These are phyloP conservation scores for Brachionus sp. DNA, from an alignment of 1,140 invertebrate genomes.

Conservation along the genomic window DNA sequence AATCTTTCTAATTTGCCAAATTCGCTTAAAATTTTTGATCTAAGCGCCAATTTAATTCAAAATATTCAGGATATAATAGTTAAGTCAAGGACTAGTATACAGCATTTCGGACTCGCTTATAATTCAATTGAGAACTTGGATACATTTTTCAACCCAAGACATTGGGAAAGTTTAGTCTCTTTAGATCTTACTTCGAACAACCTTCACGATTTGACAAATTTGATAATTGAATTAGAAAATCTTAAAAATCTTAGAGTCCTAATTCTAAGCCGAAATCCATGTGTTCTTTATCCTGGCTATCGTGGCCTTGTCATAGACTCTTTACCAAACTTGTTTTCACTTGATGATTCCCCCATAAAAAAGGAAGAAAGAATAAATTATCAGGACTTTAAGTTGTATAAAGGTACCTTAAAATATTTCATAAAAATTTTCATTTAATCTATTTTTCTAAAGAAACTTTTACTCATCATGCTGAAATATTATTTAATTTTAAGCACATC, in stretches of 20 bases:
- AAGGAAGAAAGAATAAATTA: constrained; percentile 40
- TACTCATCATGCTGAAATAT: neutral
- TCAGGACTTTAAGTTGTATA: constrained; percentile 16
- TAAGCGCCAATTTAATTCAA: neutral
- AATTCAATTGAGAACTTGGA: neutral
- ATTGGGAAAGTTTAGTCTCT: constrained; percentile 14
- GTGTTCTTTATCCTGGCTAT: constrained; percentile 23
- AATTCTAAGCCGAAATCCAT: constrained; percentile 18
- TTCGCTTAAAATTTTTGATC: constrained; percentile 31
- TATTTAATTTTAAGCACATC: neutral
- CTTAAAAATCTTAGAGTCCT: constrained; percentile 22
- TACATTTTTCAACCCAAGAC: constrained; percentile 9
- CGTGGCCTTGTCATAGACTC: constrained; percentile 12
- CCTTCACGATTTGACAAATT: neutral
- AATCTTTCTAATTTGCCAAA: constrained; percentile 20
- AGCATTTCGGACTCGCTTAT: constrained; percentile 24
- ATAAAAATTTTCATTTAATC: neutral
- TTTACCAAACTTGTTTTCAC: neutral
- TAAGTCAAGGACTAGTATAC: neutral
- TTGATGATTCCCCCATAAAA: constrained; percentile 32
- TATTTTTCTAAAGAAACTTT: neutral
- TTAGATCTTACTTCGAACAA: constrained; percentile 6
- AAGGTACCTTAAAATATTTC: neutral
- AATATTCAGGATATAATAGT: neutral
- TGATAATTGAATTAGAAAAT: constrained; percentile 6